These are phyloP conservation scores for Cerceris ruficornis DNA, from an alignment of 2,888 invertebrate species.

Conservation along the genomic window DNA sequence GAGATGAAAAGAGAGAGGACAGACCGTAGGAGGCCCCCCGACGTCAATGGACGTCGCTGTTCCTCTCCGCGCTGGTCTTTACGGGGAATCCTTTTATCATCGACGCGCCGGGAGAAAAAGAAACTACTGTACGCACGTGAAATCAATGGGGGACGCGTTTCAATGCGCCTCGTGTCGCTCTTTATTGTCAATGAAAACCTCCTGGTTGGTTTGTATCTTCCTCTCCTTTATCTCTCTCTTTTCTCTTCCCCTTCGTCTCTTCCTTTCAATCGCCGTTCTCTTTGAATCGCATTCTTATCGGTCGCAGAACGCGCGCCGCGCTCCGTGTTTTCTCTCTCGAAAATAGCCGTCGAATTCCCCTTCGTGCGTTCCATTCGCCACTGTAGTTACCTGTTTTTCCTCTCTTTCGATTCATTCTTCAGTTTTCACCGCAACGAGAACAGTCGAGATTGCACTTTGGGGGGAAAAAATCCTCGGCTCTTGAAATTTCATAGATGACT, in stretches of 20 bases:
- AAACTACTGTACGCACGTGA: constrained; percentile 51
- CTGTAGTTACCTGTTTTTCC: no score
- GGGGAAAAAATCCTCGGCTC: no score
- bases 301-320: no score
- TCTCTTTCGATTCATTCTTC: no score
- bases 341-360: no score
- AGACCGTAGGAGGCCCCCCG: constrained; percentile 36
- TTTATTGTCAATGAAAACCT: constrained; percentile 32
- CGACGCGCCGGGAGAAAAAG: constrained; percentile 42
- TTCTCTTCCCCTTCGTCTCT: not conserved
- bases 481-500: no score
- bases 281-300: not conserved
- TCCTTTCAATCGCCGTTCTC: not conserved
- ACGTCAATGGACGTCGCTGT: constrained; percentile 65
- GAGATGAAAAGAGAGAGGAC: not conserved
- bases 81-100: constrained; percentile 60
- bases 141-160: constrained; percentile 46
- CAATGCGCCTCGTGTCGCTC: constrained; percentile 14
- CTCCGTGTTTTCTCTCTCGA: no score
- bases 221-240: not conserved
- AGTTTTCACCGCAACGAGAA: no score
- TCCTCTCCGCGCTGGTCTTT: constrained; percentile 37
- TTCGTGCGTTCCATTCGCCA: not conserved
- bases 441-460: no score
- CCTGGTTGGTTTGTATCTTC: not conserved